Base-by-base conservation (phyloP, 1,140 invertebrate species). In the Ostrea denselamellosa region DNA sequence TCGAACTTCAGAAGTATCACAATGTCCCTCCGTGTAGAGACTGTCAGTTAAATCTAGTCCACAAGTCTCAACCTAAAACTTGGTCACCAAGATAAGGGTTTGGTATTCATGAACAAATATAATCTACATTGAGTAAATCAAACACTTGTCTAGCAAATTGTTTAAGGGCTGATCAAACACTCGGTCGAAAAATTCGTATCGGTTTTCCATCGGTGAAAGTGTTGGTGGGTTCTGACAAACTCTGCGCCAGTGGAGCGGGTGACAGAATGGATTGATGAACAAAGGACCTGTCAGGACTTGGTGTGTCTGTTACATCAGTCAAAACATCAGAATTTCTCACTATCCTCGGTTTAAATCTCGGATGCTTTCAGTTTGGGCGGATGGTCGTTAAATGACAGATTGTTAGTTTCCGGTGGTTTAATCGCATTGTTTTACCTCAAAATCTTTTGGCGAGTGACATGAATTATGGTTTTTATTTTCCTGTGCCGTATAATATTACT, bases 31-130 rank as follows among this genome's bases (percentile, higher is more conserved):
- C 58, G 14, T 62, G 58, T 77, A 28, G 12, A 25, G 25, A 9
- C 22, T 34, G 68, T 77, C 25, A 77, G 7, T 10, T 44, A 8
- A 34, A 77, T 14, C 68, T 25, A 77, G 12, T 12, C 28, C 28
- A 25, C 22, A 77, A 77, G 25, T 22, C 25, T 77, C 28, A 34
- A 34, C 68, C 28, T 77, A 28, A 44, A 77, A 77, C 68, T 25
- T 77, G 68, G 68, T 3, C 68, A 77, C 68, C 68, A 77, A 77
- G 68, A 77, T 77, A 77, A 77, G 68, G 28, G 34, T 77, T 77
- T 77, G 68, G 68, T 28, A 77, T 77, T 77, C 28, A 77, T 77
- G 68, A 77, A 77, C 68, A 77, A 77, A 77, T 77, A 77, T 77
- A 12, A 25, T 77, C 28, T 77, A 77, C 68, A 25, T 77, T 12